Base-by-base conservation (phyloP, 2,113 vertebrate species). In the Engystomops pustulosus region DNA sequence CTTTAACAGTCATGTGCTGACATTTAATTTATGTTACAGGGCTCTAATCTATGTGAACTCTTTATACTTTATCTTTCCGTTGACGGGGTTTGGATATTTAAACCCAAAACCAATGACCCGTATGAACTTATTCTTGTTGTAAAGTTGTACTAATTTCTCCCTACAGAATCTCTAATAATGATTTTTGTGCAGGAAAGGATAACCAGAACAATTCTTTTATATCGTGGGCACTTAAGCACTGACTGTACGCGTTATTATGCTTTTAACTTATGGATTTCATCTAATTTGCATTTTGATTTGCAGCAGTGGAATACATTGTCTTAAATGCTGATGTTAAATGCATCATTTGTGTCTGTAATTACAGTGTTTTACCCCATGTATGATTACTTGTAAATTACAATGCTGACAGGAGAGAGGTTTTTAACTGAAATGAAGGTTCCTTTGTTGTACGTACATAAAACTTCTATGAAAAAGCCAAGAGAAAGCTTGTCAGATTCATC, bases 321-420 rank as follows among this genome's bases (percentile, higher is more conserved):
- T 81, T 82, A 72, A 71, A 44, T 18, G 25, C 17, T 58, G 17
- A 27, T 30, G 34, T 60, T 17, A 72, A 82, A 82, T 72, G 23
- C 49, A 71, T 82, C 58, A 25, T 55, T 18, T 32, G 30, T 32
- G 38, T 72, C n/a, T 30, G 23, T 82, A 82, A 82, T 82, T 72
- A 45, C 14, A 58, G 68, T 30, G 51, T n/a, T 70, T 71, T 30
- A 20, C 51, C 34, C 27, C 20, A 72, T 30, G 68, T 58, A 58
- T 60, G 27, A 80, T 80, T 80, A 34, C 44, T 34, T 44, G 60
- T 72, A 34, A 34, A 82, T 60, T 72, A 27, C 49, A 58, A 27
- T n/a, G 15, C 32, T 71, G 69, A 45, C 68, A 45, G 68, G 58
- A 41, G 27, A 6, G 45, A 9, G 30, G 68, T 11, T 45, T 82